Base-by-base conservation (phyloP, 2,797 vertebrate genomes). In the Bucorvus abyssinicus region DNA sequence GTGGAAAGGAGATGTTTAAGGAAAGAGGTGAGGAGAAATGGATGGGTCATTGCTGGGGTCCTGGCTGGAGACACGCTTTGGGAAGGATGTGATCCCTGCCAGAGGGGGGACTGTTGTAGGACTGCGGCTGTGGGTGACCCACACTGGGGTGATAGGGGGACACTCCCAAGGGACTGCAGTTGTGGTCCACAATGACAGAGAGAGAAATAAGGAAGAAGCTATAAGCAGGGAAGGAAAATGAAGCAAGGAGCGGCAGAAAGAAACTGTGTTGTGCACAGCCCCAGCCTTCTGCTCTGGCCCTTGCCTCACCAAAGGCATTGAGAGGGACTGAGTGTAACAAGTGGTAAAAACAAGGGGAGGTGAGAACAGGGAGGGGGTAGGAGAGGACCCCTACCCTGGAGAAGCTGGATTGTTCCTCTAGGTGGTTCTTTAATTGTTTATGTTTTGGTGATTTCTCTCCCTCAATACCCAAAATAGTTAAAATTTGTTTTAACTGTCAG, bases 81-180 rank as follows among this genome's bases (percentile, higher is more conserved):
- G 20, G 34, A 91, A 77, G 20, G 10, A 42, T 56, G 14, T 52
- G 9, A 4, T 42, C 11, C 30, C 16, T 57, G 23, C 8, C 13
- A 49, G 23, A 11, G 11, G 8, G 47, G 8, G 26, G 12, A 75
- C 18, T 18, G 11, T 11, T 73, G 47, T 74, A 18, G 26, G 26
- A 40, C 15, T 17, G 16, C 0, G 0, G 53, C 14, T 61, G 10
- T 38, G 20, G 32, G n/a, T 4, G 23, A 34, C 26, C 12, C 11
- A 26, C 20, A 23, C 3, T 1, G 2, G n/a, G 38, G 38, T 65
- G 9, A 2, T 40, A 12, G 38, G 38, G 38, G 32, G 26, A 59
- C 29, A 30, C 20, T 65, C 6, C 26, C 6, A 17, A 40, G 15
- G 30, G 19, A 21, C n/a, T 36, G 47, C 17, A 53, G 22, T 26